Evolutionary conservation across 2,113 vertebrate genomes (phyloP).

Genomic region (Oncorhynchus kisutch): DNA sequence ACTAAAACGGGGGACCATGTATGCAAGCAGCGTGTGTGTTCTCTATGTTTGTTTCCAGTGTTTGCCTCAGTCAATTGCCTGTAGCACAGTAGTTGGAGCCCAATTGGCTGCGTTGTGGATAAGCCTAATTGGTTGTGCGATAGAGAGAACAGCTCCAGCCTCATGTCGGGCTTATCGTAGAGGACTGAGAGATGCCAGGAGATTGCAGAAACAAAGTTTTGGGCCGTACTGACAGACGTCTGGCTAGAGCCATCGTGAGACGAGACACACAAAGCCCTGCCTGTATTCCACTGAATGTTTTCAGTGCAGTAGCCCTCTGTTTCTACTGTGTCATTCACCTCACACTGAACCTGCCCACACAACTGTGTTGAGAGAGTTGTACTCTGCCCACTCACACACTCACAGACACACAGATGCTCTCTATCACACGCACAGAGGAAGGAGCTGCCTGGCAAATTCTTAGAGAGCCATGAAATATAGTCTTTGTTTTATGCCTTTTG

Average conservation of each 20-base stretch:
- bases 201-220: conserved; percentile 60
- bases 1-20: conserved; percentile 40
- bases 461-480: conserved; percentile 16
- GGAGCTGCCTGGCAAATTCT: background rate
- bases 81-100: conserved; percentile 15
- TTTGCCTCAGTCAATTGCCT: conserved; percentile 59
- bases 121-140: conserved; percentile 64
- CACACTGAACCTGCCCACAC: conserved; percentile 9
- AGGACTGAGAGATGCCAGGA: conserved; percentile 54
- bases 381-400: conserved; percentile 3
- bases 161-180: conserved; percentile 57
- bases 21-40: background rate
- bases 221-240: conserved; percentile 60
- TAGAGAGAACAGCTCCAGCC: conserved; percentile 57
- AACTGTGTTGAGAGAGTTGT: background rate
- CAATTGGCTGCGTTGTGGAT: conserved; percentile 65
- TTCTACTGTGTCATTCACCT: conserved; percentile 26
- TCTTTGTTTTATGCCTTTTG: conserved; percentile 46
- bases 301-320: conserved; percentile 28
- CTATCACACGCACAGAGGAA: background rate
- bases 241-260: conserved; percentile 51
- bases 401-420: conserved; percentile 8
- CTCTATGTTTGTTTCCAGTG: conserved; percentile 24
- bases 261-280: conserved; percentile 48
- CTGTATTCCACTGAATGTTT: conserved; percentile 42